A percentile compares a stretch with the other conserved stretches of the same genome.
These are phyloP conservation scores for Dreissena rostriformis DNA, from an alignment of 1,140 invertebrate species.

Conservation along the genomic window DNA sequence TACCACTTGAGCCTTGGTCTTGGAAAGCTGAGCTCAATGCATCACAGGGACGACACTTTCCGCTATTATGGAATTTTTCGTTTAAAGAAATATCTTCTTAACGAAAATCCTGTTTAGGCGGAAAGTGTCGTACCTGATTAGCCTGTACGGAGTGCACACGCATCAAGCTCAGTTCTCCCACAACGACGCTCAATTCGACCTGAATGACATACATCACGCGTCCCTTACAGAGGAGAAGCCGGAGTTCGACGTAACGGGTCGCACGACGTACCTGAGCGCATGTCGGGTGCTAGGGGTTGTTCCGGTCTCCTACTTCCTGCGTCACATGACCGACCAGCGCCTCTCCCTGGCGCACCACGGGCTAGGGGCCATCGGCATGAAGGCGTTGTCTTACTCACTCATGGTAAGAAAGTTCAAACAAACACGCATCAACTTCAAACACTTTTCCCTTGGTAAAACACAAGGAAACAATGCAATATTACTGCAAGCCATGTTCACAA, in stretches of 20 bases:
- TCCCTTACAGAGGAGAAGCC: constrained; percentile 56
- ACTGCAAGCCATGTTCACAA: not conserved
- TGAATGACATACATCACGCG: too few relatives aligned
- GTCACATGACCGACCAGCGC: constrained; percentile 71
- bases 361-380: constrained; percentile 74
- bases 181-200: not conserved
- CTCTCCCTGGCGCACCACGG: constrained; percentile 76
- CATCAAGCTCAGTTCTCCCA: not conserved
- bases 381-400: constrained; percentile 76
- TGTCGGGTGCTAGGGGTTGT: constrained; percentile 72
- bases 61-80: not conserved
- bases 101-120: not conserved
- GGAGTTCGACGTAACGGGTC: constrained; percentile 62
- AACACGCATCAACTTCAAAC: not conserved
- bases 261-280: constrained; percentile 60
- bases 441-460: not conserved
- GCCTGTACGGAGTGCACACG: not conserved
- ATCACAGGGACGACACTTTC: not conserved
- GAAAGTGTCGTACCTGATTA: not conserved
- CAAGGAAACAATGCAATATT: not conserved
- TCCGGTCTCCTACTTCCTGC: constrained; percentile 76
- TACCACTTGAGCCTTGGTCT: too few relatives aligned
- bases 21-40: too few relatives aligned
- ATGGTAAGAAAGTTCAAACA: constrained; percentile 61
- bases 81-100: not conserved